These are phyloP conservation scores for Muntiacus muntjak DNA, from an alignment of 2,113 vertebrate genomes.

Conservation along the genomic window DNA sequence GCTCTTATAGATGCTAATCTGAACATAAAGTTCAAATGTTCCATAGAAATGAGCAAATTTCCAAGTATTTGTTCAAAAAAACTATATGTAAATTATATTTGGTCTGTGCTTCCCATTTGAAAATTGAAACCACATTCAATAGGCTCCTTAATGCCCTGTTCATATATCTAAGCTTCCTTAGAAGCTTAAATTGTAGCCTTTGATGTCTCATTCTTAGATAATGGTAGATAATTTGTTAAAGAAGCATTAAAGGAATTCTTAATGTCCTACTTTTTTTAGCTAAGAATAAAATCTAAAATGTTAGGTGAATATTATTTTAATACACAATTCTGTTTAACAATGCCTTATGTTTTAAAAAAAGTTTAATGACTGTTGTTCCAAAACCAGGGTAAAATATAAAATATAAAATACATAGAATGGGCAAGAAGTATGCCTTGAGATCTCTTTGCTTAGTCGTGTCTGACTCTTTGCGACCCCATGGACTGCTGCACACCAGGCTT, in stretches of 20 bases:
- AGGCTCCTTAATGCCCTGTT: neutral
- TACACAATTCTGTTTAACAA: neutral
- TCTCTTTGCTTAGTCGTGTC: neutral
- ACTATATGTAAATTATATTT: constrained; percentile 19
- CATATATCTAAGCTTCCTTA: neutral
- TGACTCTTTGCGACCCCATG: neutral
- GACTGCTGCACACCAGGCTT: neutral
- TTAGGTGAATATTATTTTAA: neutral
- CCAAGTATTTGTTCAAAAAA: constrained; percentile 26
- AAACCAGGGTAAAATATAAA: neutral
- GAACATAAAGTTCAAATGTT: neutral
- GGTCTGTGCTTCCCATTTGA: neutral
- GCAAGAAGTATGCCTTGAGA: neutral
- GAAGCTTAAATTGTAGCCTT: neutral
- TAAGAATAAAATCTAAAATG: neutral
- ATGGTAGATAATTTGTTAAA: constrained; percentile 21
- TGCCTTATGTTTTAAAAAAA: neutral
- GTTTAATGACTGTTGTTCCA: neutral
- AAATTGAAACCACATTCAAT: constrained; percentile 16
- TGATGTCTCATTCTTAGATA: neutral
- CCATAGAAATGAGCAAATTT: neutral
- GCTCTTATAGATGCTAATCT: neutral
- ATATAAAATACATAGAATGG: neutral
- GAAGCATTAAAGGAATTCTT: neutral
- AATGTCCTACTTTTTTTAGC: neutral